A percentile compares a stretch with the other conserved stretches of the same genome.
Conservation (phyloP, 2,113 vertebrate species). For the Carassius auratus region DNA sequence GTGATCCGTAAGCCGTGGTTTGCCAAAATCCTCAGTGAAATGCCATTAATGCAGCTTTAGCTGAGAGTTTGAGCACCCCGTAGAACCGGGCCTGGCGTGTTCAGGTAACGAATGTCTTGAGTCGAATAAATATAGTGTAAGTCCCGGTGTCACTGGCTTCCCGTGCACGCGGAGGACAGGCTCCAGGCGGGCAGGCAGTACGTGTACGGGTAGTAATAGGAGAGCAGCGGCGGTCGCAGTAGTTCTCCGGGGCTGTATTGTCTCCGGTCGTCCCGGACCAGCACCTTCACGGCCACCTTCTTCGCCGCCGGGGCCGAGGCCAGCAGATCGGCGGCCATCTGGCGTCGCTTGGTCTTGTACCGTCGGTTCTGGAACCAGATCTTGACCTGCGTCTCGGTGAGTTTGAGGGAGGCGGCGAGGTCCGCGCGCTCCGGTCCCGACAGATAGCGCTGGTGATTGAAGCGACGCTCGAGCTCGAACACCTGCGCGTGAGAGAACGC, state of each 20-base stretch:
- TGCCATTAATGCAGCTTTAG: no score
- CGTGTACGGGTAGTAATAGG: slow-evolving; percentile 93
- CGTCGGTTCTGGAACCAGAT: slow-evolving; percentile 99
- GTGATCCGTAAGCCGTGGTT: no score
- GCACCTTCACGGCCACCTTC: slow-evolving; percentile 96
- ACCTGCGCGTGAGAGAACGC: slow-evolving; percentile 99
- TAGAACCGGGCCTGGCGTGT: no score
- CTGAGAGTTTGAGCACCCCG: no score
- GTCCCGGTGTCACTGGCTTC: slow-evolving; percentile 72
- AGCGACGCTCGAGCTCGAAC: slow-evolving; percentile 97
- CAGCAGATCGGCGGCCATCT: slow-evolving; percentile 94
- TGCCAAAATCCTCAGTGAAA: no score
- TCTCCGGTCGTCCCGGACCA: slow-evolving; percentile 97
- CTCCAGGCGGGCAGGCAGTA: slow-evolving; percentile 98
- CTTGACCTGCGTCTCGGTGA: slow-evolving; percentile 98
- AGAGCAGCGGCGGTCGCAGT: slow-evolving; percentile 86
- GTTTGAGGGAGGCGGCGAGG: slow-evolving; percentile 94
- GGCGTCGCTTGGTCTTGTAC: slow-evolving; percentile 97
- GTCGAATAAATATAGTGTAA: slow-evolving; percentile 51
- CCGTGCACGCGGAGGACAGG: slow-evolving; percentile 84
- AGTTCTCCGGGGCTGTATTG: slow-evolving; percentile 95
- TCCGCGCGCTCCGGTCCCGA: slow-evolving; percentile 96
- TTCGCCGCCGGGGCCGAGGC: slow-evolving; percentile 90
- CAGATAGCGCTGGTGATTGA: slow-evolving; percentile 98
- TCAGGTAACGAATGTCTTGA: not conserved